Evolutionary conservation across 2,113 vertebrate species (phyloP), one percentile per base, ranked within the genome.

Genomic region (Noturus placidus): DNA sequence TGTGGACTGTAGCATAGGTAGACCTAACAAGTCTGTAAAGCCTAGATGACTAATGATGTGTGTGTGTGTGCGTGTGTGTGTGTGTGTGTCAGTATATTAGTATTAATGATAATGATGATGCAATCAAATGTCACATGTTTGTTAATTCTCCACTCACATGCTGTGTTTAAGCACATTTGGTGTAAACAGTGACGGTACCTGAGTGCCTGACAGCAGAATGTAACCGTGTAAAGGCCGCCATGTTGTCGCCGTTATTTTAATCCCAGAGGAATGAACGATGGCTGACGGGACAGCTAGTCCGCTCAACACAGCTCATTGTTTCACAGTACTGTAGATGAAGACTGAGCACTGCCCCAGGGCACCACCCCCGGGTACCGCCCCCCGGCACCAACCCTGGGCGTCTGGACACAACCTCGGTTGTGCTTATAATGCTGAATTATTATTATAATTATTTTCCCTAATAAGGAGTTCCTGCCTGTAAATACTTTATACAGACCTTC

Each of bases 1-100:
- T 25, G 42, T 88, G 89, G 72, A 85, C 63, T 88, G 85, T 86
- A 78, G 87, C 27, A 50, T 25, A 19, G 86, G 67, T 77, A 50
- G 81, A 30, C 19, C 63, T 82, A 87, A 76, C 19, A 17, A 82
- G 79, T 14, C 65, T 33, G 52, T 72, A 82, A 87, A 87, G 38
- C 25, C 78, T 54, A 57, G 25, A 33, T 82, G 67, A 87, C 30
- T 42, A 57, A 70, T 35, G 46, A n/a, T 67, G n/a, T 69, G n/a
- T 69, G 63, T 30, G 25, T n/a, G 63, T 67, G 11, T 67, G 63
- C 3, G 63, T 67, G 63, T n/a, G n/a, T 67, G 63, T n/a, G 63
- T 67, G 63, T n/a, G 63, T 30, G 63, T 14, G 63, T 10, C 52
- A 54, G 13, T 42, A 13, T 67, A 14, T 67, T 67, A 14, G n/a